Conservation (phyloP, 35 echinoderm and acorn worm genomes). For the Ophiothrix spiculata region DNA sequence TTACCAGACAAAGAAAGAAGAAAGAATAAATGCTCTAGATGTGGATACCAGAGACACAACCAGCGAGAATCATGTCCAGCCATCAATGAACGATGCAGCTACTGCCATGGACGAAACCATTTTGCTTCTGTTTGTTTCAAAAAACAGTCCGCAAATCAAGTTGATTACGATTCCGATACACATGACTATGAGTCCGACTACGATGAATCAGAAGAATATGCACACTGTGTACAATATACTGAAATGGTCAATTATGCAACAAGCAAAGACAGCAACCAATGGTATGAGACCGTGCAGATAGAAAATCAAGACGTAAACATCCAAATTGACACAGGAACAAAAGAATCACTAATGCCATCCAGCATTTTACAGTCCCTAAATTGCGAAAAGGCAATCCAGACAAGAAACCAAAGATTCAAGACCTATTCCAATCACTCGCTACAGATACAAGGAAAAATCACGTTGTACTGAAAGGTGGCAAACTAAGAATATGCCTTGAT, state of each 20-base stretch:
- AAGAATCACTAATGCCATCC: slow-evolving; percentile 52
- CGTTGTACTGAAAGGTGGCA: slow-evolving; percentile 40
- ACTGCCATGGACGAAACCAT: slow-evolving; percentile 52
- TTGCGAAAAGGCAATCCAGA: not conserved
- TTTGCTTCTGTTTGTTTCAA: slow-evolving; percentile 62
- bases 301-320: slow-evolving; percentile 15
- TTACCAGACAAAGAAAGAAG: not conserved
- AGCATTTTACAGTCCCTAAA: slow-evolving; percentile 20
- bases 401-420: slow-evolving; percentile 35
- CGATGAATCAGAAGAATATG: slow-evolving; percentile 11
- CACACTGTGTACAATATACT: not conserved
- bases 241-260: not conserved
- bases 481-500: slow-evolving; percentile 72
- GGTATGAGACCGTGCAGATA: slow-evolving; percentile 61
- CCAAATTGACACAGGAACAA: slow-evolving; percentile 66
- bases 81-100: slow-evolving; percentile 30
- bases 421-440: slow-evolving; percentile 52
- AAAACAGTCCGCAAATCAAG: slow-evolving; percentile 2
- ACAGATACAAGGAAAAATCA: slow-evolving; percentile 33
- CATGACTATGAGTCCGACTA: not conserved
- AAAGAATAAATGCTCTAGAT: slow-evolving; percentile 50
- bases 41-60: slow-evolving; percentile 38
- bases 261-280: slow-evolving; percentile 23
- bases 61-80: slow-evolving; percentile 55
- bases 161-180: not conserved